Percentiles rank a stretch among this genome's conserved stretches.
Evolutionary conservation across 2,113 vertebrate genomes (phyloP).

Genomic region (Narcine bancroftii): DNA sequence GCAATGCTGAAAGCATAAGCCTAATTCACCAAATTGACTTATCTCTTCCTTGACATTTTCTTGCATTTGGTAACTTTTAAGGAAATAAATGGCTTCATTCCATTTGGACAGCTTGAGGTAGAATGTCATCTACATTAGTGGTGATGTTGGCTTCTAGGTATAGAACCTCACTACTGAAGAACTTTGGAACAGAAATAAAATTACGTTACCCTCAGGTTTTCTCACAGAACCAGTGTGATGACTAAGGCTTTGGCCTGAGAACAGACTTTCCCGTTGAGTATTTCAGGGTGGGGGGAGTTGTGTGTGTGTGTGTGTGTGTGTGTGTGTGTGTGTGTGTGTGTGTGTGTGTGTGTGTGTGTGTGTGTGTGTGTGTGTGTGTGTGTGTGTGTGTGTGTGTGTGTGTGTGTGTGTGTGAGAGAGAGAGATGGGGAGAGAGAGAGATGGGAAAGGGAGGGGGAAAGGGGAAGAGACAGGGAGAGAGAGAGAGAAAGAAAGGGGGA

Average conservation of each 20-base stretch:
- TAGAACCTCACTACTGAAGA: not conserved
- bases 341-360: no score
- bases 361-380: no score
- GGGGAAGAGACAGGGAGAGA: no score
- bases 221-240: no score
- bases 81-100: not conserved
- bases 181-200: not conserved
- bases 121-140: not conserved
- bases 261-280: not conserved
- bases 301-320: no score
- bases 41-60: not conserved
- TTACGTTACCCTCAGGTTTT: not conserved
- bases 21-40: not conserved
- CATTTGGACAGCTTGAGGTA: not conserved
- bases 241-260: not conserved
- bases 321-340: no score
- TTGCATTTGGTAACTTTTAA: not conserved
- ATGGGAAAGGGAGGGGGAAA: no score
- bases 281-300: no score
- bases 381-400: no score
- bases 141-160: not conserved
- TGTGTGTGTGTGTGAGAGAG: no score
- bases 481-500: no score
- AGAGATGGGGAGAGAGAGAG: no score
- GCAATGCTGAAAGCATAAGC: not conserved